A percentile compares a stretch with the other conserved stretches of the same genome.
These are phyloP conservation scores for Aphaenogaster rudis DNA, from an alignment of 1,140 invertebrate genomes.

Conservation along the genomic window DNA sequence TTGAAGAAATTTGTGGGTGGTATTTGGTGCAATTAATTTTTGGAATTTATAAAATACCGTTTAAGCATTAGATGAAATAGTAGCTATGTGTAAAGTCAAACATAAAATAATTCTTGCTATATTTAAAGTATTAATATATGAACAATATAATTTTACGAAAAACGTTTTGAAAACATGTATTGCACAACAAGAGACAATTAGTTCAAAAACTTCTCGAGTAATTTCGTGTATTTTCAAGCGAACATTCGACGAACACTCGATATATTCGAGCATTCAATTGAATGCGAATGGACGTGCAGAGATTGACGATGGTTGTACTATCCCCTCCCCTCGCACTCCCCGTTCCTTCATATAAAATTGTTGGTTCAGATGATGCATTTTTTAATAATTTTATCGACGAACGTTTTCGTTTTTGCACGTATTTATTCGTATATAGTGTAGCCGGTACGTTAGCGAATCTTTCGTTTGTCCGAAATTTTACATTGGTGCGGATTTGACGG, in stretches of 20 bases:
- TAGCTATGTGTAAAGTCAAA: not conserved
- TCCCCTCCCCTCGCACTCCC: not conserved
- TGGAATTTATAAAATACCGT: not conserved
- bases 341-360: conserved; percentile 25
- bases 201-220: conserved; percentile 32
- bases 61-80: not conserved
- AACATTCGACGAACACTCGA: conserved; percentile 47
- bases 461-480: conserved; percentile 33
- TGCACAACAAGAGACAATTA: conserved; percentile 40
- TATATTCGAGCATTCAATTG: conserved; percentile 52
- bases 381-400: conserved; percentile 59
- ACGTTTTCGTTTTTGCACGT: conserved; percentile 10
- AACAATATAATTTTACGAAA: conserved; percentile 22
- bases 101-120: not conserved
- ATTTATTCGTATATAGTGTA: not conserved
- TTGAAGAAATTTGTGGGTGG: not conserved
- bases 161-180: conserved; percentile 2
- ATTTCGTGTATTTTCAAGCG: conserved; percentile 31
- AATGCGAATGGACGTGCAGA: conserved; percentile 38
- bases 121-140: conserved; percentile 26
- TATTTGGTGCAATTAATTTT: not conserved
- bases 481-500: conserved; percentile 44
- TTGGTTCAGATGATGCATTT: conserved; percentile 18
- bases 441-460: conserved; percentile 26
- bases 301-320: conserved; percentile 39